Conservation (phyloP, 2,797 vertebrate genomes). For the Anguilla marmorata region DNA sequence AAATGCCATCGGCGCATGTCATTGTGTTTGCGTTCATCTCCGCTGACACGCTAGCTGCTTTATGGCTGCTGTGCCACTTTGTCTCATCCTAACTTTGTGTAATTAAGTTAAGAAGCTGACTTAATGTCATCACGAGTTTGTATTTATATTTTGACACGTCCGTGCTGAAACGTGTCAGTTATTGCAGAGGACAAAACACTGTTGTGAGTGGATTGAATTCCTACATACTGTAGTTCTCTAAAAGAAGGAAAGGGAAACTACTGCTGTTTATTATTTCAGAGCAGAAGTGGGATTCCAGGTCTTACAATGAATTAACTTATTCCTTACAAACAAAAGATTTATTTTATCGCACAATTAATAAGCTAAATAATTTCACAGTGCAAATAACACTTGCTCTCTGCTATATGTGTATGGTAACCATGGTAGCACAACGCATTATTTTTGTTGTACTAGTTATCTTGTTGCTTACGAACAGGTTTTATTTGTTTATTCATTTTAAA, state of each 20-base stretch:
- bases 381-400: neutral
- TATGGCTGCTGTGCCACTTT: neutral
- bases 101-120: neutral
- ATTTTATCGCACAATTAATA: neutral
- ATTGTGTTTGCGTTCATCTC: neutral
- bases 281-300: slow-evolving; percentile 4
- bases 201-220: neutral
- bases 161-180: neutral
- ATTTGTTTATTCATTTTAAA: neutral
- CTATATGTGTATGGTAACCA: neutral
- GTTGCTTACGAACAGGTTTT: neutral
- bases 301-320: neutral
- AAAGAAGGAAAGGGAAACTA: neutral
- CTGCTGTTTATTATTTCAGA: neutral
- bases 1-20: neutral
- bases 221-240: neutral
- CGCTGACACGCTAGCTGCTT: neutral
- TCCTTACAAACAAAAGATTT: neutral
- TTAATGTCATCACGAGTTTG: neutral
- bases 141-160: neutral
- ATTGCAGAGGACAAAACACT: neutral
- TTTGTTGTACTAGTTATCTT: neutral
- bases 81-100: neutral
- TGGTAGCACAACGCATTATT: neutral
- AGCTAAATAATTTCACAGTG: neutral